phyloP scores from a whole-genome alignment of 2,888 invertebrate species.

The Cepaea hortensis region DNA sequence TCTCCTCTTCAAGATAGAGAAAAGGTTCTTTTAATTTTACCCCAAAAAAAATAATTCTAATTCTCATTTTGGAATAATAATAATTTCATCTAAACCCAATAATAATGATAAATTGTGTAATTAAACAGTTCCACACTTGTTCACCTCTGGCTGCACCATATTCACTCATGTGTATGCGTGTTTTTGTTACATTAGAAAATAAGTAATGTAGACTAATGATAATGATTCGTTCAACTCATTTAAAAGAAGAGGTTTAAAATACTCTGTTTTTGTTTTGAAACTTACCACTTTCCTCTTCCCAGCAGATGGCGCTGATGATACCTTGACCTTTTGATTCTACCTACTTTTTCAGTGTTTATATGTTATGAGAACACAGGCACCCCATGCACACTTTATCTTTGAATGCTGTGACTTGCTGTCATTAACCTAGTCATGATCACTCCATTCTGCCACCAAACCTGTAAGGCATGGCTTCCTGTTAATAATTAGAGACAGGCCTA shows the following conservation, averaged over 20 bases:
- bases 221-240: neutral
- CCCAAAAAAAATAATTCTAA: too few relatives aligned
- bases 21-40: too few relatives aligned
- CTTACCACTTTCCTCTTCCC: neutral
- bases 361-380: neutral
- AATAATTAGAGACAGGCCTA: neutral
- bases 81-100: too few relatives aligned
- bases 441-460: neutral
- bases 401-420: conserved; percentile 4
- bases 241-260: neutral
- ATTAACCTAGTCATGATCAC: neutral
- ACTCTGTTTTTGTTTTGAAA: neutral
- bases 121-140: too few relatives aligned
- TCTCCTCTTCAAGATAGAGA: too few relatives aligned
- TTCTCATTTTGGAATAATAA: too few relatives aligned
- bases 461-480: neutral
- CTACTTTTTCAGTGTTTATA: neutral
- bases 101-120: too few relatives aligned
- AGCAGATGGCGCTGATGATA: conserved; percentile 7
- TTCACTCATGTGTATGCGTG: too few relatives aligned
- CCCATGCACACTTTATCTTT: conserved; percentile 10
- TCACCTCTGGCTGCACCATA: too few relatives aligned
- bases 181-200: too few relatives aligned
- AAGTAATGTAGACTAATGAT: too few relatives aligned
- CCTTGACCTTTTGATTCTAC: neutral